Percentiles rank a stretch among this genome's conserved stretches.
Evolutionary conservation across 2,888 invertebrate species (phyloP).

Genomic region (Lithophane socia): DNA sequence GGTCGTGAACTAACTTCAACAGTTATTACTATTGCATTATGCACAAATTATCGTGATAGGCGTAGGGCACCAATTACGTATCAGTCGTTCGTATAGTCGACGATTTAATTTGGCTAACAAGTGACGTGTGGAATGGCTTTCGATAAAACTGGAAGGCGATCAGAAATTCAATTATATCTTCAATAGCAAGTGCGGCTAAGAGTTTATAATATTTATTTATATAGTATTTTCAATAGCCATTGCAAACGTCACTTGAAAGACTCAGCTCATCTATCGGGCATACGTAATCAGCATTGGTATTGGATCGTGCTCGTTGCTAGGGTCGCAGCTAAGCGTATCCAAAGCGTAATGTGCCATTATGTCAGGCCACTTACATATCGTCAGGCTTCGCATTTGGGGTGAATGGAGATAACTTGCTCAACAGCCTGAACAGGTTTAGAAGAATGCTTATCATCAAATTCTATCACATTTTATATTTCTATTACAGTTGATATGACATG

Average conservation of each 20-base stretch:
- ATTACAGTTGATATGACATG: conserved; percentile 44
- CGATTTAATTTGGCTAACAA: conserved; percentile 61
- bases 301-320: conserved; percentile 81
- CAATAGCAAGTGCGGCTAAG: neutral
- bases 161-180: neutral
- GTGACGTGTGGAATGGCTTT: conserved; percentile 61
- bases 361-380: conserved; percentile 85
- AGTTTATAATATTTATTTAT: neutral
- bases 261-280: conserved; percentile 67
- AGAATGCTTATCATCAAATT: conserved; percentile 70
- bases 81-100: conserved; percentile 66
- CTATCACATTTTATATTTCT: conserved; percentile 45
- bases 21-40: conserved; percentile 75
- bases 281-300: conserved; percentile 75
- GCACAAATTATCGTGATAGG: conserved; percentile 77
- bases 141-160: neutral
- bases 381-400: conserved; percentile 84
- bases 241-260: conserved; percentile 68
- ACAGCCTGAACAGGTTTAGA: conserved; percentile 84
- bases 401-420: conserved; percentile 89
- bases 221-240: conserved; percentile 44
- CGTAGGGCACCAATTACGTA: conserved; percentile 73
- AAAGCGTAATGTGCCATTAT: conserved; percentile 74
- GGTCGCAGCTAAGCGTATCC: conserved; percentile 82
- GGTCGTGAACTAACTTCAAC: conserved; percentile 80